phyloP scores from a whole-genome alignment of 1,140 invertebrate genomes.

The Meloidogyne exigua region DNA sequence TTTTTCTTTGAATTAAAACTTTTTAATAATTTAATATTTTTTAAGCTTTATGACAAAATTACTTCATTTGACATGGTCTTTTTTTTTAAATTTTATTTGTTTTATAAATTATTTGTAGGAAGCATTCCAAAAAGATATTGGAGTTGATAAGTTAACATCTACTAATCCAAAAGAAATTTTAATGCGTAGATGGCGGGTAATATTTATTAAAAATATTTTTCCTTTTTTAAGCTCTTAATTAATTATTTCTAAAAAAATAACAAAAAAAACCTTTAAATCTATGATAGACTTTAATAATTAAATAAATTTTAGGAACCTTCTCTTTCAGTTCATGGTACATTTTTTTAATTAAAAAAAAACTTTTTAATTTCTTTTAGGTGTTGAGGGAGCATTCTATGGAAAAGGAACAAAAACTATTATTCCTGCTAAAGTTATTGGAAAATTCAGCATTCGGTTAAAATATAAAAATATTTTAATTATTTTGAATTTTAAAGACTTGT shows the following conservation, averaged over 20 bases:
- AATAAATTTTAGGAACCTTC: no score
- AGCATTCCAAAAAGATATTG: slow-evolving; percentile 76
- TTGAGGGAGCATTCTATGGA: slow-evolving; percentile 87
- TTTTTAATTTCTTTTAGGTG: slow-evolving; percentile 62
- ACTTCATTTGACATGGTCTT: neutral
- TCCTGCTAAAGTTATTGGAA: slow-evolving; percentile 67
- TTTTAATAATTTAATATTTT: neutral
- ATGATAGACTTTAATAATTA: no score
- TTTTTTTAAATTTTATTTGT: neutral
- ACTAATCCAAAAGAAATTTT: slow-evolving; percentile 72
- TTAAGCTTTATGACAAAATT: neutral
- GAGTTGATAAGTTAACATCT: slow-evolving; percentile 72
- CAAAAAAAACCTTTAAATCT: no score
- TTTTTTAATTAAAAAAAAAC: neutral
- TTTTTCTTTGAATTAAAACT: no score
- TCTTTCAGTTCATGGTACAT: slow-evolving; percentile 64
- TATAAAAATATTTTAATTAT: neutral
- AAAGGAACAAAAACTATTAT: slow-evolving; percentile 77
- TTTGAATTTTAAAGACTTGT: slow-evolving; percentile 63
- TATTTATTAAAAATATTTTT: no score
- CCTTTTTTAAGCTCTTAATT: no score
- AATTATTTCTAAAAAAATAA: no score
- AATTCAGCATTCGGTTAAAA: slow-evolving; percentile 65
- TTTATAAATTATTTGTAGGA: slow-evolving; percentile 60
- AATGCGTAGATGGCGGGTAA: slow-evolving; percentile 62